Evolutionary conservation across 2,113 vertebrate genomes (phyloP), one percentile per base, ranked within the genome.

Genomic region (Menidia beryllina): DNA sequence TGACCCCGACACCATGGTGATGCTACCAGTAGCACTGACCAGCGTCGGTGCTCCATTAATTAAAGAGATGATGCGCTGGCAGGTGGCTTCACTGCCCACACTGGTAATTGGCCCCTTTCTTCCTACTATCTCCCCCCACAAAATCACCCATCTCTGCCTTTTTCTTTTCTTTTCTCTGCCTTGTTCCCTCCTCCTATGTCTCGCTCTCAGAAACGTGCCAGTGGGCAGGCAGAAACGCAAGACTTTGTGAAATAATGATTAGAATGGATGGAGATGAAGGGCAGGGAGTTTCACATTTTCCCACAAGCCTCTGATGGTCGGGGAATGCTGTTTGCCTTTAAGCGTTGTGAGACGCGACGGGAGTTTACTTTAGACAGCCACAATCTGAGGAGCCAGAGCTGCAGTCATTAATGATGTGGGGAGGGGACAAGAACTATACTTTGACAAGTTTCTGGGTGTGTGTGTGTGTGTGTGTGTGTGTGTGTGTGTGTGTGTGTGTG

Each of bases 51-150:
- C 94, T 95, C 93, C 94, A 93, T 97, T 98, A 97, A 98, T 98
- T 98, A 98, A 96, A 96, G 95, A 95, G 90, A 95, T 78, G 83
- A 92, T 88, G 93, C 87, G 81, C 95, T 96, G 96, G 96, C 97
- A 98, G 96, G 96, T 96, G 97, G 96, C 96, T 95, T 93, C 87
- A 91, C 95, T 95, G 94, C 92, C 91, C 90, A 91, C 94, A 94
- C 94, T 91, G 94, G 91, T 98, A 98, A 98, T 97, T 98, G 96
- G 96, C 94, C 95, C 94, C 95, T 95, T 96, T 96, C 95, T 95
- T 93, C 92, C 84, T 73, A 76, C 77, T 80, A 73, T 75, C 82
- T 66, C 78, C 77, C 81, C 83, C 72, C 62, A 87, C 81, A 89
- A 89, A 90, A 84, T 86, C 85, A 83, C 82, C 86, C 86, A 78